Percentiles rank a stretch among this genome's conserved stretches.
Evolutionary conservation across 2,797 vertebrate species (phyloP).

Genomic region (Nyctibius grandis): DNA sequence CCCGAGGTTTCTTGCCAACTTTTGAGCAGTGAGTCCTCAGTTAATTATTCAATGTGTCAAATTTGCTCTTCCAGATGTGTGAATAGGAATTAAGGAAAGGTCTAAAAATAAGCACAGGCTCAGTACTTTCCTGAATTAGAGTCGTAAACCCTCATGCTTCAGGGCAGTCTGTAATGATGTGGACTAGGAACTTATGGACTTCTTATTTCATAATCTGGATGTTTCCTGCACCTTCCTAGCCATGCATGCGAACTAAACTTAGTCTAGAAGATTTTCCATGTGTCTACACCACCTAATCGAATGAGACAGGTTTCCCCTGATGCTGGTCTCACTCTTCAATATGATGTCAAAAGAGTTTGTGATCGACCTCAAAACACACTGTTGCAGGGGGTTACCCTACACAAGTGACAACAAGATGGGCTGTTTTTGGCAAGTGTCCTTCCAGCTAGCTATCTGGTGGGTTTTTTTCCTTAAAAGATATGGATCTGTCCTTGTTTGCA

Average conservation of each 20-base stretch:
- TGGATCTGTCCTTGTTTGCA: background rate
- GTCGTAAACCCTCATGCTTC: background rate
- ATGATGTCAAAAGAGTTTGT: background rate
- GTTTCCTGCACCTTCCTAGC: background rate
- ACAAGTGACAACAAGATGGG: background rate
- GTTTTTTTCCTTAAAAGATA: background rate
- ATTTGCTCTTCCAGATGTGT: background rate
- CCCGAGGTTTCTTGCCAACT: background rate
- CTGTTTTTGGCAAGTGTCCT: background rate
- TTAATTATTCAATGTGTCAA: background rate
- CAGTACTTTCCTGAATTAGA: background rate
- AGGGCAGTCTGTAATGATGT: background rate
- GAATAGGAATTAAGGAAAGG: background rate
- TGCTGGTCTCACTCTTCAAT: background rate
- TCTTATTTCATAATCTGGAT: background rate
- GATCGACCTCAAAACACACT: background rate
- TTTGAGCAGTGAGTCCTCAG: background rate
- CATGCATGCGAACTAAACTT: background rate
- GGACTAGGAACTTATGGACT: background rate
- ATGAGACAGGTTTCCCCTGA: background rate
- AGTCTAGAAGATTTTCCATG: background rate
- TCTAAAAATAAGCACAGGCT: conserved; percentile 17
- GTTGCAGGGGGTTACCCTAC: background rate
- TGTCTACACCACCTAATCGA: background rate
- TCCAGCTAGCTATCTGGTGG: background rate